Percentiles rank a stretch among this genome's conserved stretches.
Evolutionary conservation across 2,113 vertebrate species (phyloP).

Genomic region (Vulpes vulpes): DNA sequence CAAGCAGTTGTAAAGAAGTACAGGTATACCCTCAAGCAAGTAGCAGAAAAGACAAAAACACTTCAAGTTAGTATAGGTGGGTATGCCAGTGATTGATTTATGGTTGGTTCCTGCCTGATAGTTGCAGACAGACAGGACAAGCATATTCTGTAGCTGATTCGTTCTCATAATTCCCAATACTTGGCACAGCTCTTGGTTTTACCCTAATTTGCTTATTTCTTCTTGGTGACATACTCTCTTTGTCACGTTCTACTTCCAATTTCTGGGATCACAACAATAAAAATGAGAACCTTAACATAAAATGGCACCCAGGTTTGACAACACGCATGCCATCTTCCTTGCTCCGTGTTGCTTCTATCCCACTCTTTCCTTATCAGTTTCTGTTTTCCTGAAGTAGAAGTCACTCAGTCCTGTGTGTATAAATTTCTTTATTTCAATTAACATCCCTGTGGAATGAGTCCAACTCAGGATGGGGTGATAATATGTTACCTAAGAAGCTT

Average conservation of each 20-base stretch:
- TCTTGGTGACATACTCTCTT: neutral
- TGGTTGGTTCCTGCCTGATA: neutral
- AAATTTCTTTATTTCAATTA: neutral
- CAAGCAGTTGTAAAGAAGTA: neutral
- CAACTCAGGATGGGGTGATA: too few relatives aligned
- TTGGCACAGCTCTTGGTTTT: neutral
- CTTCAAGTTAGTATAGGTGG: neutral
- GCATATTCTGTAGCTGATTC: neutral
- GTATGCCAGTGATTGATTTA: fast-evolving
- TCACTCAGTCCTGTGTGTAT: too few relatives aligned
- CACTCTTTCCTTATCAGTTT: neutral
- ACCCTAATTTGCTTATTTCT: neutral
- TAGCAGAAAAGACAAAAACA: neutral
- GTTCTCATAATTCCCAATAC: neutral
- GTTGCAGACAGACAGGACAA: too few relatives aligned
- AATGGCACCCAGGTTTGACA: neutral
- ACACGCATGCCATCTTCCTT: neutral
- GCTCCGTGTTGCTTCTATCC: neutral
- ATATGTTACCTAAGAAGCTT: neutral
- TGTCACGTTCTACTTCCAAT: neutral
- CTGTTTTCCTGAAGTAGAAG: neutral
- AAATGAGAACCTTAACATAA: neutral
- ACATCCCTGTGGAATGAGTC: neutral
- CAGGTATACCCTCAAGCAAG: neutral
- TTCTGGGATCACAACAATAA: neutral